Evolutionary conservation across 2,113 vertebrate species (phyloP).

Genomic region (Oceanites oceanicus): DNA sequence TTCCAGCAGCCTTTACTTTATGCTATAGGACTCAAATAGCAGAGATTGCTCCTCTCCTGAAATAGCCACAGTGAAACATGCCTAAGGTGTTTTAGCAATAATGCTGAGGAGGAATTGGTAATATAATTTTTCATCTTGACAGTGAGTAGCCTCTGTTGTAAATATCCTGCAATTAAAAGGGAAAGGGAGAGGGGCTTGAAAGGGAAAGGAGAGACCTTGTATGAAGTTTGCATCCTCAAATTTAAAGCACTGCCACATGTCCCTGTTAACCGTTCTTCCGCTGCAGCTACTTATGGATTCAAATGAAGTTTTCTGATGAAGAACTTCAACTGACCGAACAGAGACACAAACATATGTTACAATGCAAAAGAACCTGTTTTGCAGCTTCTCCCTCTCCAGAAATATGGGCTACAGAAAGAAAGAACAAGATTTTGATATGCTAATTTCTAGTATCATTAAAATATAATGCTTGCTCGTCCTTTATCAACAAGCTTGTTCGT

Average conservation of each 20-base stretch:
- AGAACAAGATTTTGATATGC: background rate
- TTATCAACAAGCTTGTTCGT: background rate
- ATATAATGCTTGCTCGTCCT: background rate
- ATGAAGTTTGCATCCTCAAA: background rate
- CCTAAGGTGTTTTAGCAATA: background rate
- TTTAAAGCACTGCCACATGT: background rate
- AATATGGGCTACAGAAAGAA: fast-evolving
- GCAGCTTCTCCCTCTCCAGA: background rate
- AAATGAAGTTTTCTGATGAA: background rate
- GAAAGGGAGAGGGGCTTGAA: background rate
- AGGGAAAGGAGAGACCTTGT: background rate
- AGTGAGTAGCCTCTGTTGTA: background rate
- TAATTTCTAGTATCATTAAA: background rate
- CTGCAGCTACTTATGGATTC: background rate
- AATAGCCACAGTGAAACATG: background rate
- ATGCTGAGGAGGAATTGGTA: background rate
- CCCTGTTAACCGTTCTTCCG: background rate
- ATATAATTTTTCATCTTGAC: background rate
- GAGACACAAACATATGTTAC: background rate
- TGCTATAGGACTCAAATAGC: background rate
- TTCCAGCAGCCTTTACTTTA: background rate
- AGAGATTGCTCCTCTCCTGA: background rate
- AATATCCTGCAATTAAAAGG: background rate
- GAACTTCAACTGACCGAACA: background rate
- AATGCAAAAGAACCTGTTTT: background rate